phyloP scores from a whole-genome alignment of 2,888 invertebrate species.

The Dryococelus australis region DNA sequence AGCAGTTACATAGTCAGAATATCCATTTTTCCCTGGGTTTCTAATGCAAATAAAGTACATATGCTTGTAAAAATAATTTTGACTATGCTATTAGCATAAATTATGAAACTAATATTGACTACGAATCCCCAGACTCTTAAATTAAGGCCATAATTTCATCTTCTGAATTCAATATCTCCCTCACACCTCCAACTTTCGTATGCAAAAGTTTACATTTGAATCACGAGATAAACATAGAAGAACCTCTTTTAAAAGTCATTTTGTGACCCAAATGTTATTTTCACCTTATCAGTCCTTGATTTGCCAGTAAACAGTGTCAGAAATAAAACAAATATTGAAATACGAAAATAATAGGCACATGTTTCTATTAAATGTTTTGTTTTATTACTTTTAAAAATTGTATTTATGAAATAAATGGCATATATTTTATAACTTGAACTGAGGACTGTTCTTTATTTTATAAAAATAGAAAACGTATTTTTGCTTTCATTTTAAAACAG shows the following conservation, averaged over 20 bases:
- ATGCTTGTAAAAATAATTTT: constrained; percentile 8
- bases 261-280: neutral
- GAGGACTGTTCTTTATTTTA: neutral
- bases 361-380: neutral
- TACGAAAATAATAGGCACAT: neutral
- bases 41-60: neutral
- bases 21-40: neutral
- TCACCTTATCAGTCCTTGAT: neutral
- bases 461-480: neutral
- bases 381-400: neutral
- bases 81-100: neutral
- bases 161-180: neutral
- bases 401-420: neutral
- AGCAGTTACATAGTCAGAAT: neutral
- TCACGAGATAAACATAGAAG: neutral
- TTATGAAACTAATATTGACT: neutral
- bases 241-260: neutral
- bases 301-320: neutral
- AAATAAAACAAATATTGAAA: neutral
- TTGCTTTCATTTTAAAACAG: neutral
- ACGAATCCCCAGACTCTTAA: neutral
- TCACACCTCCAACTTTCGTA: constrained; percentile 9
- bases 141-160: neutral
- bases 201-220: constrained; percentile 7
- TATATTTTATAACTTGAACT: neutral